Conservation (phyloP, 2,797 vertebrate species). For the Pangasius mekongensis region DNA sequence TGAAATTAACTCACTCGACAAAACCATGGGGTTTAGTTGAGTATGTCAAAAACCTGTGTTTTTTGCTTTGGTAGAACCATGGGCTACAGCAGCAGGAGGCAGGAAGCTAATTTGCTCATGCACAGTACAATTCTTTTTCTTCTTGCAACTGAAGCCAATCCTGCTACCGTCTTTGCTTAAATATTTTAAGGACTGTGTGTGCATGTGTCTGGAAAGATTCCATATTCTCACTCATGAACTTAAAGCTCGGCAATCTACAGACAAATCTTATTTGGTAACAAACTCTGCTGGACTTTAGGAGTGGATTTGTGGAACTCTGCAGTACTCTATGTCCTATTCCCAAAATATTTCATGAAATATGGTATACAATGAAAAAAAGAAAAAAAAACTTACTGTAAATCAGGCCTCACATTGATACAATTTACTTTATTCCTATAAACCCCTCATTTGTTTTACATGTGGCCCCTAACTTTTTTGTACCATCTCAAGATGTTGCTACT, state of each 20-base stretch:
- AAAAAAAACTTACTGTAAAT: background rate
- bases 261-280: background rate
- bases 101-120: background rate
- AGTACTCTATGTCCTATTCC: background rate
- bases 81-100: background rate
- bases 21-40: background rate
- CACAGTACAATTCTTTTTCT: background rate
- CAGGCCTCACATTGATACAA: background rate
- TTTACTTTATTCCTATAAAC: background rate
- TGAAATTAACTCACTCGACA: background rate
- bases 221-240: background rate
- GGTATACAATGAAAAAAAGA: background rate
- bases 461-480: background rate
- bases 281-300: background rate
- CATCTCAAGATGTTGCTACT: conserved; percentile 26
- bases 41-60: too few relatives aligned
- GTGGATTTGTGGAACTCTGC: background rate
- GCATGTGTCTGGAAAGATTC: background rate
- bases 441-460: background rate
- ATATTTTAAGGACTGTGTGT: background rate
- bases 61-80: background rate
- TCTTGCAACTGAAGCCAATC: background rate
- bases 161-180: background rate
- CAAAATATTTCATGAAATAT: background rate
- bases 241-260: background rate